Conservation (phyloP, 2,113 vertebrate species). For the Rhinopomastus cyanomelas region DNA sequence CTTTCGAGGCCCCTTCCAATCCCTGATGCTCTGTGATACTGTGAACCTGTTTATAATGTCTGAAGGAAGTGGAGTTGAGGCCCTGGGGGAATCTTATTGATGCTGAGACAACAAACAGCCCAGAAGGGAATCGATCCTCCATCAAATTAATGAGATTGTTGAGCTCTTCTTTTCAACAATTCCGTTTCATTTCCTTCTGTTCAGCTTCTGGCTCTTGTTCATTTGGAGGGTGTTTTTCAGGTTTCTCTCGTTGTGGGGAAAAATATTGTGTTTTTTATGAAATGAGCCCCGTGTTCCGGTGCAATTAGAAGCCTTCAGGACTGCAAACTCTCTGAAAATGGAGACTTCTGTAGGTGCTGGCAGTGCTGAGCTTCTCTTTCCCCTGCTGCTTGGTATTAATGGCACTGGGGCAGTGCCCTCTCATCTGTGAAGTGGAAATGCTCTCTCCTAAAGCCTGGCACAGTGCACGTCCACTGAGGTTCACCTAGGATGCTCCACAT, state of each 20-base stretch:
- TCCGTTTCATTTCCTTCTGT: neutral
- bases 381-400: neutral
- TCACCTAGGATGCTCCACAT: too few relatives aligned
- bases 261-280: neutral
- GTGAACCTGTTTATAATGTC: neutral
- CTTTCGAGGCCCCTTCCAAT: too few relatives aligned
- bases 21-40: too few relatives aligned
- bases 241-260: neutral
- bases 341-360: neutral
- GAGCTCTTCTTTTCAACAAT: neutral
- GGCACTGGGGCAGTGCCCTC: neutral
- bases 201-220: slow-evolving; percentile 15
- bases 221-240: neutral
- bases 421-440: neutral
- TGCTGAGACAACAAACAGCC: neutral
- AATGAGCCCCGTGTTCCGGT: neutral
- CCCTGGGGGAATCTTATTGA: neutral
- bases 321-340: slow-evolving; percentile 19
- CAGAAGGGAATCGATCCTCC: neutral
- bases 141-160: neutral
- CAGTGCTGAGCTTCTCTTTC: neutral
- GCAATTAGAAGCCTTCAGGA: slow-evolving; percentile 24
- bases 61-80: neutral
- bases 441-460: neutral
- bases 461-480: too few relatives aligned